These are phyloP conservation scores for Bombus breviceps DNA, from an alignment of 1,140 invertebrate species.

Conservation along the genomic window DNA sequence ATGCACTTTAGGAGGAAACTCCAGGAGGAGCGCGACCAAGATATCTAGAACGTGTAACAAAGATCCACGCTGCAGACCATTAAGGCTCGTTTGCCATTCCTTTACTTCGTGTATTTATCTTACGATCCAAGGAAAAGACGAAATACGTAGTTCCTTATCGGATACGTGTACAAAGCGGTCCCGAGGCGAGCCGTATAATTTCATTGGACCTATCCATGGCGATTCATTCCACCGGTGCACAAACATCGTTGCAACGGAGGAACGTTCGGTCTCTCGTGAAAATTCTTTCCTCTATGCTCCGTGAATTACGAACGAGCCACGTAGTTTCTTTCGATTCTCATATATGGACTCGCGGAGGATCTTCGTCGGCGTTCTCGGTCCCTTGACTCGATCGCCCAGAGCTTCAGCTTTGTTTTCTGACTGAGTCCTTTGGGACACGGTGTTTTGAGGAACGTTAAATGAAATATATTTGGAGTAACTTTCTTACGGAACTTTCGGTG, in stretches of 20 bases:
- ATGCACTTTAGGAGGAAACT: slow-evolving; percentile 6
- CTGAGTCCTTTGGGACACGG: neutral
- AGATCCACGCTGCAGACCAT: slow-evolving; percentile 33
- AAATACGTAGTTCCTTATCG: slow-evolving; percentile 49
- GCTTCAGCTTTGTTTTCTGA: neutral
- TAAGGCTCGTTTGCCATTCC: slow-evolving; percentile 53
- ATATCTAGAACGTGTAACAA: slow-evolving; percentile 49
- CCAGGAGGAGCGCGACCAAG: neutral
- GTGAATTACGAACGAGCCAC: slow-evolving; percentile 8
- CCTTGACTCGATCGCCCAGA: neutral
- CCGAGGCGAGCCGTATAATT: slow-evolving; percentile 33
- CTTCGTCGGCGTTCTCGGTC: too few relatives aligned
- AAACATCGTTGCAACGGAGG: neutral
- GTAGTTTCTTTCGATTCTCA: too few relatives aligned
- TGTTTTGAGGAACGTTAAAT: neutral
- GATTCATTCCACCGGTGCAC: neutral
- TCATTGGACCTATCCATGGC: slow-evolving; percentile 9
- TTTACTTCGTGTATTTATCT: slow-evolving; percentile 37
- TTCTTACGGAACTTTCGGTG: neutral
- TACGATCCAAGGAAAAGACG: slow-evolving; percentile 37
- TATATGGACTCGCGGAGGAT: too few relatives aligned
- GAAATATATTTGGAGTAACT: neutral
- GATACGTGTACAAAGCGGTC: slow-evolving; percentile 51
- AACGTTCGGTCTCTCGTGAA: neutral
- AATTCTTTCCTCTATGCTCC: neutral